A percentile compares a stretch with the other conserved stretches of the same genome.
Evolutionary conservation across 2,888 invertebrate species (phyloP).

Genomic region (Apamea epomidion): DNA sequence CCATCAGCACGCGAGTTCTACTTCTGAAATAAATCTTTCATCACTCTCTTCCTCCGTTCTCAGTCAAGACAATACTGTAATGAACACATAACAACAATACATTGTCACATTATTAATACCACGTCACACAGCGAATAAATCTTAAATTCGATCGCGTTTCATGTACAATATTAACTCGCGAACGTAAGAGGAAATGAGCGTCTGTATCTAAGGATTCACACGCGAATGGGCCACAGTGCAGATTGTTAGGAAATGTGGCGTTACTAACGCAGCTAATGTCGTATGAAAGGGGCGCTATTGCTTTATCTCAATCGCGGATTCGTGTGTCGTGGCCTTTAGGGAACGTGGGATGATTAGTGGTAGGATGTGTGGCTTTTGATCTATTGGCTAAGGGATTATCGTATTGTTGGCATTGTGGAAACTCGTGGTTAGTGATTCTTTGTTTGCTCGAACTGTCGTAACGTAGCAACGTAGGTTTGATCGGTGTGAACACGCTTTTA

Average conservation of each 20-base stretch:
- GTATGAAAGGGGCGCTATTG: constrained; percentile 89
- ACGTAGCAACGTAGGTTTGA: not conserved
- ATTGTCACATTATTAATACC: constrained; percentile 61
- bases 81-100: constrained; percentile 47
- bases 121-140: constrained; percentile 64
- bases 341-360: constrained; percentile 76
- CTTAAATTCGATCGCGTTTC: constrained; percentile 63
- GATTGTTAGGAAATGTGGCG: constrained; percentile 90
- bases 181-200: constrained; percentile 86
- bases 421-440: not conserved
- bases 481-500: not conserved
- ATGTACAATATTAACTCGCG: constrained; percentile 75
- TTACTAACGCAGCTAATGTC: constrained; percentile 90
- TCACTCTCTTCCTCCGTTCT: not conserved
- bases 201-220: constrained; percentile 91
- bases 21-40: not conserved
- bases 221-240: constrained; percentile 85
- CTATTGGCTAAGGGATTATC: constrained; percentile 47
- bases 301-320: constrained; percentile 84
- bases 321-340: constrained; percentile 76
- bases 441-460: not conserved
- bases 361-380: constrained; percentile 67
- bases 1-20: not conserved
- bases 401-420: constrained; percentile 2
- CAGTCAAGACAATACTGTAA: not conserved